Conservation (phyloP, 2,888 invertebrate species). For the Eremobia ochroleuca region DNA sequence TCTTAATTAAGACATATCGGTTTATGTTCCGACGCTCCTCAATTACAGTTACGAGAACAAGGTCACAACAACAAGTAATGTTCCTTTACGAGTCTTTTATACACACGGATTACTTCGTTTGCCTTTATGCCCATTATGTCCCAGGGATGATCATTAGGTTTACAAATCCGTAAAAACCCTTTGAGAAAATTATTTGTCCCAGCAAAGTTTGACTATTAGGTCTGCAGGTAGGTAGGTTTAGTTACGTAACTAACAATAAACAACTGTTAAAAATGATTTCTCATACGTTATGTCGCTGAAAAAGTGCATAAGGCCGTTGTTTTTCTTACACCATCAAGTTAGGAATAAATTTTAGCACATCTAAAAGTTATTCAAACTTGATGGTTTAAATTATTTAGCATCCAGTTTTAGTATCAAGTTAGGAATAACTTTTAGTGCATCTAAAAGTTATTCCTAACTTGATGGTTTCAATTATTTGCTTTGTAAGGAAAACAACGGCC, state of each 20-base stretch:
- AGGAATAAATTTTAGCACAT: neutral
- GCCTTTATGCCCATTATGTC: neutral
- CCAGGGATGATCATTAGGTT: neutral
- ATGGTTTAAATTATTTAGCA: too few relatives aligned
- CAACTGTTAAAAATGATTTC: neutral
- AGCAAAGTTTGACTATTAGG: neutral
- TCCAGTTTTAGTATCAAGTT: too few relatives aligned
- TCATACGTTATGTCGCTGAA: neutral
- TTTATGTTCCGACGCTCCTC: too few relatives aligned
- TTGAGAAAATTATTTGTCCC: neutral
- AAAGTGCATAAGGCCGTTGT: neutral
- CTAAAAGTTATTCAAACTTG: too few relatives aligned
- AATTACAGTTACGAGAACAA: neutral
- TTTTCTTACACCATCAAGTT: neutral
- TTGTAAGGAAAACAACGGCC: too few relatives aligned
- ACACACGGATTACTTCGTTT: neutral
- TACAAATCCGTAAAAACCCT: neutral
- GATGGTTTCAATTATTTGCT: too few relatives aligned
- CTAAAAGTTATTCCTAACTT: too few relatives aligned
- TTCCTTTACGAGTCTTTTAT: neutral
- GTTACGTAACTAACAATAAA: too few relatives aligned
- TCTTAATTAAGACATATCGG: too few relatives aligned
- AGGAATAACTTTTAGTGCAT: too few relatives aligned
- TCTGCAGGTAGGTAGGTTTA: neutral
- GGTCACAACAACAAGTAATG: neutral